Evolutionary conservation across 2,888 invertebrate species (phyloP).

Genomic region (Heliconius aoede): DNA sequence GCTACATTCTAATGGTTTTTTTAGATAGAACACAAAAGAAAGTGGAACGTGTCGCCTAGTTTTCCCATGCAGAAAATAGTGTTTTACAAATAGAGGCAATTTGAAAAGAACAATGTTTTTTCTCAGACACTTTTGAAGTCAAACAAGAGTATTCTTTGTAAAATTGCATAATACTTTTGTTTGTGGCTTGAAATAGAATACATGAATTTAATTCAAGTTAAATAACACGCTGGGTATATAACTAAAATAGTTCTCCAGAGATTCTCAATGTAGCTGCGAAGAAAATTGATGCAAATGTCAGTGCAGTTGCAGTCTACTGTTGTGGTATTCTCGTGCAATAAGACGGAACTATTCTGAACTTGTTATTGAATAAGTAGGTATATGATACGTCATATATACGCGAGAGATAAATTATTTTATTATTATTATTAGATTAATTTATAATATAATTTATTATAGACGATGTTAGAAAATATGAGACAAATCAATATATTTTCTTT

Average conservation of each 20-base stretch:
- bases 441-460: neutral
- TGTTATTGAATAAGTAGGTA: neutral
- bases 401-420: no score
- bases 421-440: no score
- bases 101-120: slow-evolving; percentile 32
- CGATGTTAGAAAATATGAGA: neutral
- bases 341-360: neutral
- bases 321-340: slow-evolving; percentile 21
- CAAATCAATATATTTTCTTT: neutral
- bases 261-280: slow-evolving; percentile 22
- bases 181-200: neutral
- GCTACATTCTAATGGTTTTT: slow-evolving; percentile 21
- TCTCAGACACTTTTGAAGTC: slow-evolving; percentile 16
- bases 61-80: slow-evolving; percentile 28
- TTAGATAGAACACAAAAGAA: slow-evolving; percentile 27
- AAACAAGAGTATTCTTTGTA: slow-evolving; percentile 1
- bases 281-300: slow-evolving; percentile 41
- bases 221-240: slow-evolving; percentile 21
- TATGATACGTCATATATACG: neutral
- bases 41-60: slow-evolving; percentile 16
- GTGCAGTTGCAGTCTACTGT: slow-evolving; percentile 32
- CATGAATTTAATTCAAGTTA: slow-evolving; percentile 18
- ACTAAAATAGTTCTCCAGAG: slow-evolving; percentile 28
- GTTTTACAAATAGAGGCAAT: slow-evolving; percentile 29
- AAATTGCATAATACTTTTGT: neutral